Conservation (phyloP, 37 sponge, comb jelly and placozoan genomes). For the Spongilla lacustris region DNA sequence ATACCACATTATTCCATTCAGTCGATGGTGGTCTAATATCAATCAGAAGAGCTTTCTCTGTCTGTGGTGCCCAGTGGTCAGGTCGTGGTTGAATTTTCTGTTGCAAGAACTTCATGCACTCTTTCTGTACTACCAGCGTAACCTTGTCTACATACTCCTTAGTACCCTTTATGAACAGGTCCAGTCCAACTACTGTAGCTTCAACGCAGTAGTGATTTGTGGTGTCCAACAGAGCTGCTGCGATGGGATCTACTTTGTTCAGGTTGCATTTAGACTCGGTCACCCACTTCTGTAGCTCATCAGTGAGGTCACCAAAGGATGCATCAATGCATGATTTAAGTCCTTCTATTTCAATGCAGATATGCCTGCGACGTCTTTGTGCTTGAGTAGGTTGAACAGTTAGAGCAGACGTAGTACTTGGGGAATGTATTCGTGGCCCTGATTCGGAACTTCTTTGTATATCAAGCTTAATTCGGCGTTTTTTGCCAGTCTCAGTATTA, state of each 20-base stretch:
- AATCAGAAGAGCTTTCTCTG: constrained; percentile 1
- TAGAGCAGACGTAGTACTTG: neutral
- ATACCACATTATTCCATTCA: constrained; percentile 37
- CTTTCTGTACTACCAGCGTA: neutral
- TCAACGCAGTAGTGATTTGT: neutral
- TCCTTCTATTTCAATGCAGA: neutral
- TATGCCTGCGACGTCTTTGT: neutral
- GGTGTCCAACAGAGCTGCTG: neutral
- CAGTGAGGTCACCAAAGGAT: neutral
- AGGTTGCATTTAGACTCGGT: no score
- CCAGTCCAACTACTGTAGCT: neutral
- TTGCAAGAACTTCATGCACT: neutral
- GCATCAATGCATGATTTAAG: neutral
- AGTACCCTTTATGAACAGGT: neutral
- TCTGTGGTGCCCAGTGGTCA: constrained; percentile 35
- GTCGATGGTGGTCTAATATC: neutral
- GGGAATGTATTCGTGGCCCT: no score
- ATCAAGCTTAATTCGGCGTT: neutral
- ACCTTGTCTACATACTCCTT: neutral
- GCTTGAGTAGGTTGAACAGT: neutral
- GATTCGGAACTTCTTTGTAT: neutral
- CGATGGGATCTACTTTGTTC: neutral
- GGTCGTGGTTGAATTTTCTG: neutral
- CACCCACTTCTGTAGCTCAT: no score
- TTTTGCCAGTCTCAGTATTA: neutral